phyloP scores from a whole-genome alignment of 2,113 vertebrate species.

The Hucho hucho region DNA sequence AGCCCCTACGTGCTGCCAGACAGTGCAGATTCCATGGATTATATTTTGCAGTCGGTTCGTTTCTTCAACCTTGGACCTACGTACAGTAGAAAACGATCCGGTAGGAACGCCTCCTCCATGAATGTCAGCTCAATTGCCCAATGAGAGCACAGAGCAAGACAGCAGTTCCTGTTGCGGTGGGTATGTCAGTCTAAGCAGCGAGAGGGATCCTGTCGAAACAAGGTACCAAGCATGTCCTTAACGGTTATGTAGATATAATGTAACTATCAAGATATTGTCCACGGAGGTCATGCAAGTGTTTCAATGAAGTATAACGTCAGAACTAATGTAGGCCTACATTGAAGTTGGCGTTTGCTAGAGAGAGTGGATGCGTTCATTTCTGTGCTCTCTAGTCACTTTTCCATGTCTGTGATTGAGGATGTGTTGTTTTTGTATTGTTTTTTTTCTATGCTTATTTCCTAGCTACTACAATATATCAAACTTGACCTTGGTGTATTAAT shows the following conservation, averaged over 20 bases:
- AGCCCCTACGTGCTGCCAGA: no score
- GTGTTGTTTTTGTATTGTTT: not conserved
- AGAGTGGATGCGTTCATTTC: not conserved
- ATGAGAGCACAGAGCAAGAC: not conserved
- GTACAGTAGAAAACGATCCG: not conserved
- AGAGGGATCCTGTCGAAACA: conserved; percentile 17
- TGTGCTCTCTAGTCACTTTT: not conserved
- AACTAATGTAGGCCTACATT: not conserved
- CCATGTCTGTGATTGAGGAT: not conserved
- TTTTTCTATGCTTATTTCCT: no score
- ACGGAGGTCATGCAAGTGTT: not conserved
- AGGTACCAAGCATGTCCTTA: conserved; percentile 34
- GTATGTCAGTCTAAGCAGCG: not conserved
- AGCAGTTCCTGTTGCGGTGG: not conserved
- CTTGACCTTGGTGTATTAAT: not conserved
- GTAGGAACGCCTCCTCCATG: not conserved
- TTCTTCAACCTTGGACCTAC: no score
- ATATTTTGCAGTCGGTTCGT: no score
- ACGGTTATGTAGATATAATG: not conserved
- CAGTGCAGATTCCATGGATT: no score
- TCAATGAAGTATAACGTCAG: not conserved
- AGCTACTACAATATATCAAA: not conserved
- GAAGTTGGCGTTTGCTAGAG: not conserved
- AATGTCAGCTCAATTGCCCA: not conserved
- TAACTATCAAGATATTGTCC: not conserved